Conservation (phyloP, 2,797 vertebrate species). For the Acrossocheilus fasciatus region DNA sequence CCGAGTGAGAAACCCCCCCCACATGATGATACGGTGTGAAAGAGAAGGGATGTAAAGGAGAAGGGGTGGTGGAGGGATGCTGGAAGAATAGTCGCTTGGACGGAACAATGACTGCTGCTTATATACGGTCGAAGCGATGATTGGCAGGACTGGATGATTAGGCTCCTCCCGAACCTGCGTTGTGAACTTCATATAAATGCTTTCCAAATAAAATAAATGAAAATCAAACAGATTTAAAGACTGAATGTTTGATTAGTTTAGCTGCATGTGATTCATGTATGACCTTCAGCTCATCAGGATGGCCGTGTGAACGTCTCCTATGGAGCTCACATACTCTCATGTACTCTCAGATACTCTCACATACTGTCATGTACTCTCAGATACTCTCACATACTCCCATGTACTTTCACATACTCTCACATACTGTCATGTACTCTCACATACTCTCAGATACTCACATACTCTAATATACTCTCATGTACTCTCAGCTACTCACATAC, state of each 20-base stretch:
- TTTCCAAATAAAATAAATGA: background rate
- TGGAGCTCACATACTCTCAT: background rate
- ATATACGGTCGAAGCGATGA: too few relatives aligned
- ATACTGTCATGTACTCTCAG: background rate
- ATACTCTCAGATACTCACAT: too few relatives aligned
- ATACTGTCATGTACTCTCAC: fast-evolving
- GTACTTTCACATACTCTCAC: too few relatives aligned
- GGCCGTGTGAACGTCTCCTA: background rate
- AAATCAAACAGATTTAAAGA: background rate
- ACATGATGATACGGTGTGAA: too few relatives aligned
- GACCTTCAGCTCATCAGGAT: background rate
- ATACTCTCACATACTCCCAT: background rate
- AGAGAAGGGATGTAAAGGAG: too few relatives aligned
- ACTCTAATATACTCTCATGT: background rate
- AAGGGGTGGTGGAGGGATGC: background rate
- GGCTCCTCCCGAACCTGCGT: too few relatives aligned
- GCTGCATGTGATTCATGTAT: background rate
- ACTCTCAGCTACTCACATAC: fast-evolving
- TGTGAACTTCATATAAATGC: background rate
- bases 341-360: background rate
- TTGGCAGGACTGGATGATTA: too few relatives aligned
- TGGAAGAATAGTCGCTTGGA: too few relatives aligned
- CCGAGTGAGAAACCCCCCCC: too few relatives aligned
- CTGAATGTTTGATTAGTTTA: background rate
- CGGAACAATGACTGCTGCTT: too few relatives aligned